Base-by-base conservation (phyloP, 2,888 invertebrate genomes). In the Lithosia quadra region DNA sequence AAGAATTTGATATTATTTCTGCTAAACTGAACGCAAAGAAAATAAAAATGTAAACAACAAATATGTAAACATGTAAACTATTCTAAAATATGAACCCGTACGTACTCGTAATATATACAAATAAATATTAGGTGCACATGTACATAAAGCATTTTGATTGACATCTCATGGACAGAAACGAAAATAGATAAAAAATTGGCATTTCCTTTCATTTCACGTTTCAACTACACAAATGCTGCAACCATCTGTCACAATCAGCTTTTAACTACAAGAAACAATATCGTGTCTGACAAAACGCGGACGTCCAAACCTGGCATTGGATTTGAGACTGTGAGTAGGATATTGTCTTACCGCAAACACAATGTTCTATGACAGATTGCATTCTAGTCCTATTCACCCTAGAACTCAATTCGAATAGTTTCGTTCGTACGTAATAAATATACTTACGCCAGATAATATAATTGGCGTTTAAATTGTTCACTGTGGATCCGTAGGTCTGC, bases 131-230 rank as follows among this genome's bases (percentile, higher is more conserved):
- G 28, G 13, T 39, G 15, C 39, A 39, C n/a, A n/a, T n/a, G n/a
- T 13, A 39, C 39, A 39, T 39, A 39, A 67, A 67, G 63, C 49
- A 55, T 62, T 70, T 56, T 65, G 43, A 65, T 60, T 68, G 65
- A 59, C 72, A 34, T 66, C 60, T 75, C 62, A 67, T 39, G 36
- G 69, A 62, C 66, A 18, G n/a, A 2, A 36, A 18, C 15, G 11
- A 70, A 75, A 71, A 75, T 64, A 65, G 65, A 43, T 4, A 15
- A 15, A 66, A 36, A 63, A 77, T 68, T 71, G 63, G 71, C 67
- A 67, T 72, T 77, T 73, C 57, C 57, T 71, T 75, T 71, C 57
- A 18, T 39, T 43, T 43, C 43, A 43, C 57, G 15, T 39, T 43
- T 43, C 43, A 43, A 43, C 43, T 43, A 43, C 18, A 18, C 43